Percentiles rank a stretch among this genome's conserved stretches.
Evolutionary conservation across 2,113 vertebrate genomes (phyloP).

Genomic region (Petrocephalus zakoni): DNA sequence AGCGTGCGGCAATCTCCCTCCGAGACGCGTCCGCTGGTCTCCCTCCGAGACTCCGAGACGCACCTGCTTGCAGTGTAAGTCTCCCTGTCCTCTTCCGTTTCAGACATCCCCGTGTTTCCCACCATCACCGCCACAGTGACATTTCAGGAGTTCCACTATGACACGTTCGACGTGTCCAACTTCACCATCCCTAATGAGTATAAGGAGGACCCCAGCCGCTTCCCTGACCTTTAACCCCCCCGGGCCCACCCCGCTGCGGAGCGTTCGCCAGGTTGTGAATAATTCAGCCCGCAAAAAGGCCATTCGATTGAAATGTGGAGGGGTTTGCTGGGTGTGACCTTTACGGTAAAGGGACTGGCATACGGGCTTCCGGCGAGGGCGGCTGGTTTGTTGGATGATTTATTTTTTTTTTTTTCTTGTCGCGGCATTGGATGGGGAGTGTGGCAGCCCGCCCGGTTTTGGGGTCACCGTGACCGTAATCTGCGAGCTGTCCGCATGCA

Average conservation of each 20-base stretch:
- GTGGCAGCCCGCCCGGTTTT: neutral
- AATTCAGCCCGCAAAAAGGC: conserved; percentile 13
- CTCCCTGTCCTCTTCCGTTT: neutral
- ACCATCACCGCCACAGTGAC: conserved; percentile 98
- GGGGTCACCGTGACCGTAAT: neutral
- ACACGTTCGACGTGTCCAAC: conserved; percentile 77
- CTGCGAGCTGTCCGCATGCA: neutral
- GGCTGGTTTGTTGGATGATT: neutral
- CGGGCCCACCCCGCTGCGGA: neutral
- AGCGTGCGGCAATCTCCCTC: neutral
- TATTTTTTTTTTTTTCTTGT: neutral
- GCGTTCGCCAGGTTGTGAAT: neutral
- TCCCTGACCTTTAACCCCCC: conserved; percentile 77
- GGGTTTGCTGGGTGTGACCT: conserved; percentile 11
- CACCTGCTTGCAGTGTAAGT: neutral
- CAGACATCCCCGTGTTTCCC: conserved; percentile 92
- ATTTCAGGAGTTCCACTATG: conserved; percentile 92
- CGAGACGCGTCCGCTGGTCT: neutral
- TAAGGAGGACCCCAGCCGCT: conserved; percentile 92
- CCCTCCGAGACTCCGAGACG: neutral
- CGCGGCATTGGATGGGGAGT: neutral
- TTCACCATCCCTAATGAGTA: conserved; percentile 83
- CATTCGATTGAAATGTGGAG: conserved; percentile 13
- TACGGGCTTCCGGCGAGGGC: neutral
- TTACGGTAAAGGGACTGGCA: neutral